Conservation (phyloP, 1,140 invertebrate species). For the Octopus bimaculoides region DNA sequence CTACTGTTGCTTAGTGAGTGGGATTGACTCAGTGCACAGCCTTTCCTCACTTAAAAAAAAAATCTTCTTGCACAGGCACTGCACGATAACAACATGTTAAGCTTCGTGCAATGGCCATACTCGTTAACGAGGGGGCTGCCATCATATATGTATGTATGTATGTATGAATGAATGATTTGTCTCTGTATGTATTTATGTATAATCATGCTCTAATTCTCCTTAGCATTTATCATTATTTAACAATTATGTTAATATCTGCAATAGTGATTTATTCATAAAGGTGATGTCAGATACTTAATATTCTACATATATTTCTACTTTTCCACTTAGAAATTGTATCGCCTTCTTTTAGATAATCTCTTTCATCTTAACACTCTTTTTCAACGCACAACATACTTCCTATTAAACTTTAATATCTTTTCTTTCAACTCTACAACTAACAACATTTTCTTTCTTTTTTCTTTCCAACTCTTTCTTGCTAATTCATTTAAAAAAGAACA, state of each 20-base stretch:
- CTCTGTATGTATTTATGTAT: neutral
- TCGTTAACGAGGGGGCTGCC: neutral
- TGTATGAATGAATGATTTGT: too few species aligned
- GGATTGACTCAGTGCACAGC: too few species aligned
- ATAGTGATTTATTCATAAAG: neutral
- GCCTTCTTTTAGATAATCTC: neutral
- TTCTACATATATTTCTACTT: neutral
- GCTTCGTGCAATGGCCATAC: neutral
- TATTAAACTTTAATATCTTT: too few species aligned
- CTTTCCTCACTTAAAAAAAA: neutral
- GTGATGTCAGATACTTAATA: neutral
- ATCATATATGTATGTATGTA: neutral
- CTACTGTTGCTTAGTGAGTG: too few species aligned
- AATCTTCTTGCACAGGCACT: neutral
- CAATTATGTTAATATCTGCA: neutral
- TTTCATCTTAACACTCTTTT: neutral
- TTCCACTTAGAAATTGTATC: neutral
- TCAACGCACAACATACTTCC: too few species aligned
- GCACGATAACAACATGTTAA: neutral
- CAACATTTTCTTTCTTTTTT: too few species aligned
- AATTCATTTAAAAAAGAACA: too few species aligned
- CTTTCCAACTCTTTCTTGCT: too few species aligned
- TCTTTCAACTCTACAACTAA: too few species aligned
- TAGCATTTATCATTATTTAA: neutral
- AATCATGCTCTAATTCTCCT: neutral